These are phyloP conservation scores for Tringa solitaria DNA, from an alignment of 2,113 vertebrate species.

Conservation along the genomic window DNA sequence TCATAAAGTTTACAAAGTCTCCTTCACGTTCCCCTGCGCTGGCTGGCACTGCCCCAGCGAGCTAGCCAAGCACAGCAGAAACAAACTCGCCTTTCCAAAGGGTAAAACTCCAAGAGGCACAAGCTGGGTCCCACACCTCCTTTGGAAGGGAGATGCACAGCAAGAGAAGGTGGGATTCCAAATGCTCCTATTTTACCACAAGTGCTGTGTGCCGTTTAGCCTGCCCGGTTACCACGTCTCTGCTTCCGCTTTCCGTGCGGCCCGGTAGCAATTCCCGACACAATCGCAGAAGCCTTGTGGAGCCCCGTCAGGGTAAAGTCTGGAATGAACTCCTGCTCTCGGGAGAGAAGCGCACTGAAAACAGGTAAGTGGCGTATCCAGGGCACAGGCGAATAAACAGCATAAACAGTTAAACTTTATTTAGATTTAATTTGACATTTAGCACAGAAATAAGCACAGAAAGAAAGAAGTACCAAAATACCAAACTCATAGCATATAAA, in stretches of 20 bases:
- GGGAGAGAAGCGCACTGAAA: background rate
- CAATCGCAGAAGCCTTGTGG: background rate
- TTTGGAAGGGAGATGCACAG: background rate
- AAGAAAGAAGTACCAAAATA: constrained; percentile 66
- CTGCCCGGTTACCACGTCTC: rapidly evolving
- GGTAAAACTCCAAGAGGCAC: background rate
- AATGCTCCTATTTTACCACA: background rate
- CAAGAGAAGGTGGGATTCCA: background rate
- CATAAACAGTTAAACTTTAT: constrained; percentile 60
- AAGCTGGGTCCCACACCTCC: background rate
- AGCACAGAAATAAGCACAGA: constrained; percentile 66
- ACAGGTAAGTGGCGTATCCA: background rate
- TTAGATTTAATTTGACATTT: constrained; percentile 65
- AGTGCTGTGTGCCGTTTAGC: background rate
- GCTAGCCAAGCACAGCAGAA: background rate
- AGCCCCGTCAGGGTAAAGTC: background rate
- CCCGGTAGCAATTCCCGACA: background rate
- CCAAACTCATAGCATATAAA: constrained; percentile 54
- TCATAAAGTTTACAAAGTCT: background rate
- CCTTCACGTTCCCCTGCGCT: rapidly evolving
- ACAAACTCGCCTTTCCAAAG: background rate
- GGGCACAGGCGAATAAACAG: constrained; percentile 3
- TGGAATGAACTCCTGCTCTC: background rate
- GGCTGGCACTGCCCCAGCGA: background rate
- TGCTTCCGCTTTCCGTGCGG: rapidly evolving